Conservation (phyloP, 2,113 vertebrate species). For the Ceuthmochares aereus region DNA sequence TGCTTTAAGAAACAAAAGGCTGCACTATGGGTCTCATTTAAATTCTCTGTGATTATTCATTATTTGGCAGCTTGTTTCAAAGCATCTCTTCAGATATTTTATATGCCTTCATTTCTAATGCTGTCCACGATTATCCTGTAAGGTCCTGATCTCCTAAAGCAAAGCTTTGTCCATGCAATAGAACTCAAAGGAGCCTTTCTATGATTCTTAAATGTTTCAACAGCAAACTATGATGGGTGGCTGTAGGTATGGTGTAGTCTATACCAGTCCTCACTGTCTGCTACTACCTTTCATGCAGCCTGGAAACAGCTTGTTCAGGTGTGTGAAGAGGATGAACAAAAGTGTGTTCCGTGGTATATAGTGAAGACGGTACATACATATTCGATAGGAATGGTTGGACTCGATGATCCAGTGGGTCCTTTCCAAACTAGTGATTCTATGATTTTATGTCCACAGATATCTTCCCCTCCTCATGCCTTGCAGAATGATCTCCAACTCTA, state of each 20-base stretch:
- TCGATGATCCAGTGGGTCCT: too few species aligned
- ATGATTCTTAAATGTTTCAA: not conserved
- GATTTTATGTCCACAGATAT: too few species aligned
- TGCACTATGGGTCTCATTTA: not conserved
- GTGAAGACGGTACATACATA: too few species aligned
- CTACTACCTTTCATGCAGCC: not conserved
- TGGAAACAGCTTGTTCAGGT: not conserved
- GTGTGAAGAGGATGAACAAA: not conserved
- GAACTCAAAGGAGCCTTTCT: not conserved
- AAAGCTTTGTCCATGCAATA: not conserved
- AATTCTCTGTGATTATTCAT: conserved; percentile 2
- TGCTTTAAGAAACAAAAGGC: conserved; percentile 13
- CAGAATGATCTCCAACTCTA: not conserved
- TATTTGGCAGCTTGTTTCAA: not conserved
- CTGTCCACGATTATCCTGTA: not conserved
- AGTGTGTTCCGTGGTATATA: not conserved
- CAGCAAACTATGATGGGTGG: not conserved
- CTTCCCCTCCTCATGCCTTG: not conserved
- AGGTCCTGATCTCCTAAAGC: not conserved
- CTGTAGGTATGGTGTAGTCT: not conserved
- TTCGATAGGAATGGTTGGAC: too few species aligned
- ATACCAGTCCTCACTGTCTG: not conserved
- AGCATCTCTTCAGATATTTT: not conserved
- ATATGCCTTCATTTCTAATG: not conserved
- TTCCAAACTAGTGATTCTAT: too few species aligned